A percentile compares a stretch with the other conserved stretches of the same genome.
phyloP scores from a whole-genome alignment of 2,797 vertebrate species.

The Tarsius wallacei region DNA sequence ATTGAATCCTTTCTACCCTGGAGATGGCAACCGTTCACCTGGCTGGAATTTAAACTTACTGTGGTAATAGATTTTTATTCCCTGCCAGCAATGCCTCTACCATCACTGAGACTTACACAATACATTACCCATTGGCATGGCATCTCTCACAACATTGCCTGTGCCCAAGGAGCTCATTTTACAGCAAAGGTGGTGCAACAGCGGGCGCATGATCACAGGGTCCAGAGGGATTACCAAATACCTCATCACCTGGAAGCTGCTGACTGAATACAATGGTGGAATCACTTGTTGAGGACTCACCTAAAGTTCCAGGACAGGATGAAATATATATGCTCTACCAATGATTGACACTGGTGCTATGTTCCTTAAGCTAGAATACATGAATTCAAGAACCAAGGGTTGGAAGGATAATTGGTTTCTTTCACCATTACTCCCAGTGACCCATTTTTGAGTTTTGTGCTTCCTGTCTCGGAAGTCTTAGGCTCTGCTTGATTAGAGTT shows the following conservation, averaged over 20 bases:
- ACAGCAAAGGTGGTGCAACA: neutral
- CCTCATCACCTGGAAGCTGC: neutral
- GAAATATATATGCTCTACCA: neutral
- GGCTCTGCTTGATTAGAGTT: neutral
- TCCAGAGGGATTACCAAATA: neutral
- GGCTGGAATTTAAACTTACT: slow-evolving; percentile 20
- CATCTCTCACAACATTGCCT: neutral
- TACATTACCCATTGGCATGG: neutral
- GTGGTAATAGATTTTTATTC: neutral
- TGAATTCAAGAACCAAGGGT: neutral
- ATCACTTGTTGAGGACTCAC: neutral
- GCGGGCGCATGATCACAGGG: neutral
- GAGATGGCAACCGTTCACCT: neutral
- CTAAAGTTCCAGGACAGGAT: neutral
- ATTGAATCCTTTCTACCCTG: neutral
- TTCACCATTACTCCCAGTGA: neutral
- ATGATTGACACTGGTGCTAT: neutral
- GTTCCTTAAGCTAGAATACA: neutral
- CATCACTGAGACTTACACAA: neutral
- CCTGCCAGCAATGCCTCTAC: neutral
- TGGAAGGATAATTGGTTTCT: neutral
- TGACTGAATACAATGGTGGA: neutral
- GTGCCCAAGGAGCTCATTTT: neutral
- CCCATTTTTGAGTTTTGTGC: neutral
- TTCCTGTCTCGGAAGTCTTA: neutral